Base-by-base conservation (phyloP, 64 coral and sea anemone genomes). In the Trachythela sp. region DNA sequence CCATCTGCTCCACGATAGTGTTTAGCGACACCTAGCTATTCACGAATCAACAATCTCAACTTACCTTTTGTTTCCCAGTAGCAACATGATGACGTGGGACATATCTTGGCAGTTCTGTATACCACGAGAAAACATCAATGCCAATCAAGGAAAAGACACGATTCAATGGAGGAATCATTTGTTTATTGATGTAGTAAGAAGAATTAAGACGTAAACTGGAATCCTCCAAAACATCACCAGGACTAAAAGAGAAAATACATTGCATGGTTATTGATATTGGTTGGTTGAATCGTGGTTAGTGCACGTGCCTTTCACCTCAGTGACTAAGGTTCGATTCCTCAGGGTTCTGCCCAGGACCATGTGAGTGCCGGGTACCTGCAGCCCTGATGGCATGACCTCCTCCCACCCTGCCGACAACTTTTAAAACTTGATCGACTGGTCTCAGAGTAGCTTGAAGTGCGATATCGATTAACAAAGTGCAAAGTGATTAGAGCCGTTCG, bases 181-280 rank as follows among this genome's bases (percentile, higher is more conserved):
- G 95, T 67, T 97, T 97, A 32, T 91, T 97, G 80, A 97, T 94
- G 88, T 97, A 97, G 85, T 97, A 97, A 8, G 92, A 91, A 1
- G 93, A 93, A 38, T 97, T 97, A 9, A 97, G 54, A 18, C 95
- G 93, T 40, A 97, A 88, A 72, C 88, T 59, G 3, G 90, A 39
- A 43, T 97, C 93, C 49, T 97, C 93, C 13, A 97, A 86, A 2
- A 97, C 93, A 54, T 97, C 95, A 30, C 92, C 54, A 2, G 95
- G 95, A 34, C 95, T 97, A 38, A 4, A 48, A 48, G 27, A 18
- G 11, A 49, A n/a, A n/a, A n/a, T n/a, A n/a, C n/a, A n/a, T n/a
- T n/a, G n/a, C n/a, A n/a, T n/a, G n/a, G n/a, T n/a, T n/a, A n/a
- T 2, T 3, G 39, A 77, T 13, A 48, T 29, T 39, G 54, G 22